Evolutionary conservation across 2,797 vertebrate genomes (phyloP).

Genomic region (Darevskia nairensis): DNA sequence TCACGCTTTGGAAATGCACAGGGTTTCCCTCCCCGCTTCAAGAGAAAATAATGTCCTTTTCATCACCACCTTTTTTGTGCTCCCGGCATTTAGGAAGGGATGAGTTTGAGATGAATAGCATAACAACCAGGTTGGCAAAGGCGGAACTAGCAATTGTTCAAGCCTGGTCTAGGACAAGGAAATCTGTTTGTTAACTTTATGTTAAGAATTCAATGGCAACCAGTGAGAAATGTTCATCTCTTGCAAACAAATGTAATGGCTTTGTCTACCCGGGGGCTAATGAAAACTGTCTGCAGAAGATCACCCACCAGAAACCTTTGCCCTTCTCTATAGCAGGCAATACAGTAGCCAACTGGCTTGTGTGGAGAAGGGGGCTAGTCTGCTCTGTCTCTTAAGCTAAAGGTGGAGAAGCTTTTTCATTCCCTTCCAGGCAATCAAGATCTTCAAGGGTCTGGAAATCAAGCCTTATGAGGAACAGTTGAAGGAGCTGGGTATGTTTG

Average conservation of each 20-base stretch:
- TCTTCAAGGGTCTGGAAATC: no score
- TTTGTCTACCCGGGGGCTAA: background rate
- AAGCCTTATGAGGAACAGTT: no score
- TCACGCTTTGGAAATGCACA: background rate
- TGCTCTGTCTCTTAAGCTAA: no score
- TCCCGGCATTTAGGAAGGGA: conserved; percentile 8
- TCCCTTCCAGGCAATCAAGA: no score
- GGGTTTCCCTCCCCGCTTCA: background rate
- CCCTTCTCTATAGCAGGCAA: no score
- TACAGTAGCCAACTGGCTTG: no score
- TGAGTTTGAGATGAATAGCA: conserved; percentile 2
- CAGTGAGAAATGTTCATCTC: background rate
- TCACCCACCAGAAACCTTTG: no score
- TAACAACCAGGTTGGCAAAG: conserved; percentile 10
- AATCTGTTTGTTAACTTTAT: conserved; percentile 20
- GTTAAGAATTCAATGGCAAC: conserved; percentile 11
- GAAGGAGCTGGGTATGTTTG: no score
- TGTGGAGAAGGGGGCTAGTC: no score
- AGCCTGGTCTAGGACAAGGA: background rate
- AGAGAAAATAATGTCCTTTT: background rate
- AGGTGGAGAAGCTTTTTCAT: no score
- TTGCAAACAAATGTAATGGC: conserved; percentile 5
- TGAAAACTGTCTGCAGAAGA: background rate
- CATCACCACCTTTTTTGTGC: background rate
- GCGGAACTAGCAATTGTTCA: background rate